Evolutionary conservation across 1,140 invertebrate genomes (phyloP).

Genomic region (Limonius californicus): DNA sequence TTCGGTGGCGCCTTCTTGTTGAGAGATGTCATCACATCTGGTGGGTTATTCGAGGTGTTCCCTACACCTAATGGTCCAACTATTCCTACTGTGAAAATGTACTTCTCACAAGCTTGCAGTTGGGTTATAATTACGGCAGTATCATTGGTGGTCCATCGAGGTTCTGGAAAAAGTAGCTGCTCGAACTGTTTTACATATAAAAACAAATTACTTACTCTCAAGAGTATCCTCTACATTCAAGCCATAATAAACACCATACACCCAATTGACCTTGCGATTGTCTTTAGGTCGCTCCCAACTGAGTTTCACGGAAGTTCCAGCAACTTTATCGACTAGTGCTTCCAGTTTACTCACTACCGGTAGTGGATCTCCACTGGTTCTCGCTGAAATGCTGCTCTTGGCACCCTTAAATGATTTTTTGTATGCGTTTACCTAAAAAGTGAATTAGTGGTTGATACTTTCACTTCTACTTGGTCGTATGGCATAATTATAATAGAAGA

Average conservation of each 20-base stretch:
- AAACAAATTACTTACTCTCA: conserved; percentile 42
- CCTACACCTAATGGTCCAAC: conserved; percentile 60
- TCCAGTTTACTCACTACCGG: conserved; percentile 52
- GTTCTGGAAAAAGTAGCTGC: conserved; percentile 45
- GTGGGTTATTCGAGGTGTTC: conserved; percentile 53
- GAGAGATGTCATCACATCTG: conserved; percentile 58
- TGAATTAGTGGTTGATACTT: too few relatives aligned
- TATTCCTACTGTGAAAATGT: conserved; percentile 69
- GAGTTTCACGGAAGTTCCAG: conserved; percentile 60
- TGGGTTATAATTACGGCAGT: conserved; percentile 56
- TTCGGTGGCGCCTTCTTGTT: conserved; percentile 60
- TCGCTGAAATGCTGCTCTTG: conserved; percentile 48
- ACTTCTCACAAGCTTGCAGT: conserved; percentile 68
- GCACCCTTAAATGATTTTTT: conserved; percentile 59
- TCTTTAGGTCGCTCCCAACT: conserved; percentile 60
- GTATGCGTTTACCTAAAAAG: conserved; percentile 54
- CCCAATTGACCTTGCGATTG: conserved; percentile 52
- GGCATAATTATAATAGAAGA: too few relatives aligned
- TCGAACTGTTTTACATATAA: not conserved
- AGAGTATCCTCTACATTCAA: conserved; percentile 50
- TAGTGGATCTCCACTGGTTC: conserved; percentile 55
- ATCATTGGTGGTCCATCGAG: conserved; percentile 54
- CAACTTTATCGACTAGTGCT: conserved; percentile 52
- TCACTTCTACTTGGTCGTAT: too few relatives aligned
- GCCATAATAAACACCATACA: conserved; percentile 65